Base-by-base conservation (phyloP, 2,113 vertebrate genomes). In the Corythornis cristatus region DNA sequence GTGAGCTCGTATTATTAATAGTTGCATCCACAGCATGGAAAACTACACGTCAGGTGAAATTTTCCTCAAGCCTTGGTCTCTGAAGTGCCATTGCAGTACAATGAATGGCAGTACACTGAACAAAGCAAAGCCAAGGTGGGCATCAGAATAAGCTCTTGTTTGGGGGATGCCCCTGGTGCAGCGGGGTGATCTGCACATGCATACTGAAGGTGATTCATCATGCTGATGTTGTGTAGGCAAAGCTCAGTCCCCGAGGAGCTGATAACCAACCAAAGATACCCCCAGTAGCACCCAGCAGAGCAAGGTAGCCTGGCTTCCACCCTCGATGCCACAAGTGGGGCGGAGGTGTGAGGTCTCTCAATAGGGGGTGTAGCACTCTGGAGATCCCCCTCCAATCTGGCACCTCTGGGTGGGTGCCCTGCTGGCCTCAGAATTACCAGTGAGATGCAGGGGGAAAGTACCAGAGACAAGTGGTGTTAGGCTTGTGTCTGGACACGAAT, bases 61-160 rank as follows among this genome's bases (percentile, higher is more conserved):
- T 21, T 29, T 42, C 60, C 42, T 67, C 48, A 35, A 10, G 18
- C 26, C 61, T 15, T 1, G 0, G 35, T 57, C 26, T 50, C 54
- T 0, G 1, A 31, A 12, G 54, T 14, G 14, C 18, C 0, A 0
- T 22, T 31, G 29, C 0, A 2, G 37, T 29, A 12, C 2, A 25
- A 37, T 1, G 4, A 35, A 35, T 1, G 37, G 72, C 40, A 66
- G 51, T 3, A 15, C 17, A 6, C 12, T 5, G 53, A 56, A 28
- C 0, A 2, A 26, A 66, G 43, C 0, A 0, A 61, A 56, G 58
- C 33, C 1, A 3, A 45, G 57, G 64, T 0, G 3, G 37, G 20
- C 5, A 0, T 28, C 45, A 31, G 46, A 48, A 54, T 25, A 23
- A 35, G 12, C 25, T 56, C 46, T 53, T 31, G 11, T 4, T 22